phyloP scores from a whole-genome alignment of 2,888 invertebrate genomes.

The Camptogramma bilineatum region DNA sequence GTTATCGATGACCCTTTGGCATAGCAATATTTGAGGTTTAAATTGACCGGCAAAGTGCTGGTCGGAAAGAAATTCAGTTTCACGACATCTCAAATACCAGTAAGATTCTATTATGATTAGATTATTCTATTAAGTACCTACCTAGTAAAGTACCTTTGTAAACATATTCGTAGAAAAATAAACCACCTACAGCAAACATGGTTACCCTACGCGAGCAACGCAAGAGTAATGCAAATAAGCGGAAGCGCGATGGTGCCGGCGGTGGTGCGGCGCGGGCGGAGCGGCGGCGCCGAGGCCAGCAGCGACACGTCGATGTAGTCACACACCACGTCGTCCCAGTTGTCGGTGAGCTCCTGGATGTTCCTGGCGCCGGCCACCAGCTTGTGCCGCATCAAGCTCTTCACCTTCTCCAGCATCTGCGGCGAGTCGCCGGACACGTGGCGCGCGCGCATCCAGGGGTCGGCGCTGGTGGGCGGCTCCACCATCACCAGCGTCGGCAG shows the following conservation, averaged over 20 bases:
- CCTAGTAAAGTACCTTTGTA: too few relatives aligned
- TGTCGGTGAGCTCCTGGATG: constrained; percentile 70
- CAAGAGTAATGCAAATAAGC: neutral
- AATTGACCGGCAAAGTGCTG: too few relatives aligned
- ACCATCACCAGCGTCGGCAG: constrained; percentile 70
- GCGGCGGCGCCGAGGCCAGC: constrained; percentile 16
- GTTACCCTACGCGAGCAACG: neutral
- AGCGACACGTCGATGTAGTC: constrained; percentile 72
- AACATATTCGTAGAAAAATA: too few relatives aligned
- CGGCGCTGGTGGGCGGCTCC: constrained; percentile 55
- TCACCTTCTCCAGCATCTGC: constrained; percentile 58
- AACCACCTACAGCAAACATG: too few relatives aligned
- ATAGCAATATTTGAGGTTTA: too few relatives aligned
- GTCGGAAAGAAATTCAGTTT: too few relatives aligned
- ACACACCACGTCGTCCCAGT: constrained; percentile 75
- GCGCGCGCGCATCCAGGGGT: constrained; percentile 55
- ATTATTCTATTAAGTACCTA: too few relatives aligned
- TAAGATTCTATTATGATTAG: too few relatives aligned
- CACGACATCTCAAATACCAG: too few relatives aligned
- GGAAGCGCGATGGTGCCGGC: neutral
- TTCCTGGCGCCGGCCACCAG: constrained; percentile 63
- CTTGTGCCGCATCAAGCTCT: constrained; percentile 70
- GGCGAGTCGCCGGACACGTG: constrained; percentile 60
- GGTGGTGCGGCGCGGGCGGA: neutral
- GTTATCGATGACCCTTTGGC: too few relatives aligned